These are phyloP conservation scores for Merluccius polli DNA, from an alignment of 2,797 vertebrate genomes.

Conservation along the genomic window DNA sequence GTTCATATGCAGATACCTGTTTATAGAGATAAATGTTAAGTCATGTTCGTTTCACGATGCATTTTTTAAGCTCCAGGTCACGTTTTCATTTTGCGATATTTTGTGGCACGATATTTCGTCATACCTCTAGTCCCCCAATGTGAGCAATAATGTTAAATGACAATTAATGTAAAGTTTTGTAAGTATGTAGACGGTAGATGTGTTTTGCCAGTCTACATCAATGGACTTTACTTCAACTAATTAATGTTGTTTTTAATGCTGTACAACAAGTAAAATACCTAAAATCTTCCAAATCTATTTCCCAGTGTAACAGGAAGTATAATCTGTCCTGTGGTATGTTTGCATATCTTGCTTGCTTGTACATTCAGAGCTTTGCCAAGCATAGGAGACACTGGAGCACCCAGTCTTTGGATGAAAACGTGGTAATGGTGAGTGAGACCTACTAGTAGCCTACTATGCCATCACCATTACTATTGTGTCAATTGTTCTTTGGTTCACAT, in stretches of 20 bases:
- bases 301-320: neutral
- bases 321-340: neutral
- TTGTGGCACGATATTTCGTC: no score
- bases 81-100: no score
- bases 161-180: neutral
- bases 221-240: neutral
- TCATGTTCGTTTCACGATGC: no score
- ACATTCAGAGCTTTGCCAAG: conserved; percentile 83
- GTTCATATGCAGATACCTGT: no score
- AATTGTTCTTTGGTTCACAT: neutral
- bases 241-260: neutral
- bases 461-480: neutral
- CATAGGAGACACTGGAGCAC: conserved; percentile 86
- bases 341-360: conserved; percentile 10
- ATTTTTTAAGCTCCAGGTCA: no score
- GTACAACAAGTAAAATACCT: neutral
- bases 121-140: no score
- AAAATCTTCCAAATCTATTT: neutral
- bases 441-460: neutral
- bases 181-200: neutral
- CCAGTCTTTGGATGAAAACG: conserved; percentile 88
- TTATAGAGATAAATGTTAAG: no score
- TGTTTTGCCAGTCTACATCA: neutral
- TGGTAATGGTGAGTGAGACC: conserved; percentile 80
- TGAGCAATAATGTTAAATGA: neutral